Evolutionary conservation across 2,888 invertebrate genomes (phyloP).

Genomic region (Yponomeuta evonymella): DNA sequence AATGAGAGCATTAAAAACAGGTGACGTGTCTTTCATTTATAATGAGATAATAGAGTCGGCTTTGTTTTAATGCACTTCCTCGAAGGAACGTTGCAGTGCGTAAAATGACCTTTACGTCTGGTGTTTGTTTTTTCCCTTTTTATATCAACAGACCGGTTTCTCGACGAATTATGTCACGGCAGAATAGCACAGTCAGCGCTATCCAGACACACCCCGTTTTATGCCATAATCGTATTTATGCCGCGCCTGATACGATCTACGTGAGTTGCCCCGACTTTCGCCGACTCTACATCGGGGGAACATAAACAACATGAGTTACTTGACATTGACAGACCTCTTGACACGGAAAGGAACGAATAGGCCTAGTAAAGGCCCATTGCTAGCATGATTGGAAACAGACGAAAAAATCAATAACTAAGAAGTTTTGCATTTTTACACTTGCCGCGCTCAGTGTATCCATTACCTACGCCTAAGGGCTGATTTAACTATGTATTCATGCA

Average conservation of each 20-base stretch:
- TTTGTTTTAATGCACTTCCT: not conserved
- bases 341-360: conserved; percentile 21
- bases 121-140: not conserved
- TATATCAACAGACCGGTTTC: not conserved
- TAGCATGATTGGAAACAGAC: too few species aligned
- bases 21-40: conserved; percentile 3
- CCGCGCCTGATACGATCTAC: too few species aligned
- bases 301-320: conserved; percentile 26
- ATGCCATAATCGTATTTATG: too few species aligned
- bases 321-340: conserved; percentile 23
- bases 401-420: too few species aligned
- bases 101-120: not conserved
- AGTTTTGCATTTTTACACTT: too few species aligned
- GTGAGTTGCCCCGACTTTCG: too few species aligned
- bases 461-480: too few species aligned
- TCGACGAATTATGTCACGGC: not conserved
- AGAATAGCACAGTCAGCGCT: too few species aligned
- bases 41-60: not conserved
- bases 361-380: not conserved
- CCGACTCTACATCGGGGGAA: conserved; percentile 14
- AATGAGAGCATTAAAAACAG: conserved; percentile 6
- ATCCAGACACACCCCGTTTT: too few species aligned
- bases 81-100: not conserved
- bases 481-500: not conserved
- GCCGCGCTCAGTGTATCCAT: too few species aligned